Evolutionary conservation across 2,888 invertebrate species (phyloP), one percentile per base, ranked within the genome.

Genomic region (Helleia helle): DNA sequence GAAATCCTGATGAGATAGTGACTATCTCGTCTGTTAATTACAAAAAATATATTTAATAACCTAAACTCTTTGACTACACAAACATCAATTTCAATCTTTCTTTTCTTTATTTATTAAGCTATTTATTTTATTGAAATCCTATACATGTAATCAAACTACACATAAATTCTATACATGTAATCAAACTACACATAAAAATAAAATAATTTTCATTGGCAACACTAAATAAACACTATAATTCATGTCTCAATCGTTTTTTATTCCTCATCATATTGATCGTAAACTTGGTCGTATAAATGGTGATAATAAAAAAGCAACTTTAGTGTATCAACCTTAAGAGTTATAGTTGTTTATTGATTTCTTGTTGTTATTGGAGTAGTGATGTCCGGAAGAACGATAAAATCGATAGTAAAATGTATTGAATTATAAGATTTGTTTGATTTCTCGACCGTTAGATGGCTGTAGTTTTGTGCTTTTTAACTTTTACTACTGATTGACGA

Each of bases 401-500:
- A 22, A 34, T 34, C 34, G 12, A 34, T 22, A 22, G 22, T 34
- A 34, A 34, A 31, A 34, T 34, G 17, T 34, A 34, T 34, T 5
- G 22, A 22, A 25, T 15, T 36, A 36, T n/a, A 14, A 36, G 26
- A 1, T 13, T 13, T 36, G 26, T 36, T 36, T 36, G 36, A 15
- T 36, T 36, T 36, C 13, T 22, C 22, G 6, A 6, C 22, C 22
- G 22, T 7, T 36, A 24, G 36, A 25, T 25, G 9, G 22, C 22
- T 36, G 9, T 14, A 25, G 22, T 25, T 2, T 17, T 13, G 8
- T 13, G 28, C 13, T n/a, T n/a, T n/a, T n/a, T n/a, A n/a, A n/a
- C n/a, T 8, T 13, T 11, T 69, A 74, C 72, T 62, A 7, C 31
- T 24, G 13, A 14, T 31, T 12, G 31, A 11, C 36, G 17, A 26